Conservation (phyloP, 2,797 vertebrate species). For the Cyprinella venusta region DNA sequence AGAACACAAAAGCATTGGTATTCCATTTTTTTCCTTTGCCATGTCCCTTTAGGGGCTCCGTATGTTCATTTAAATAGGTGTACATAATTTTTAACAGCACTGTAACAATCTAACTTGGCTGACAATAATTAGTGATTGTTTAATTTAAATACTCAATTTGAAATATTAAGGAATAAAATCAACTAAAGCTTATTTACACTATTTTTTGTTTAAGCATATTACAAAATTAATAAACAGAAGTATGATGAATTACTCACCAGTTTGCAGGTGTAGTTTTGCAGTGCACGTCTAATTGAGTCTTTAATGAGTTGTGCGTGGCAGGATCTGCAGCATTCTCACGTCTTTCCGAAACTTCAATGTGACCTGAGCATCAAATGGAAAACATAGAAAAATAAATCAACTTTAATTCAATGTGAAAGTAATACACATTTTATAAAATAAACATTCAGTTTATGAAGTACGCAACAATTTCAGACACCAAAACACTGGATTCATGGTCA, state of each 20-base stretch:
- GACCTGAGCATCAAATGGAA: neutral
- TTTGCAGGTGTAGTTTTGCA: conserved; percentile 14
- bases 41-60: too few species aligned
- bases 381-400: neutral
- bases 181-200: neutral
- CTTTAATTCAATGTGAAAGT: neutral
- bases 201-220: neutral
- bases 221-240: neutral
- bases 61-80: neutral
- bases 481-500: neutral
- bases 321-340: conserved; percentile 7
- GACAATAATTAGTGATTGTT: neutral
- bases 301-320: conserved; percentile 6
- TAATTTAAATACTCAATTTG: neutral
- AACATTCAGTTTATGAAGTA: neutral
- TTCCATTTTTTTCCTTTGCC: too few species aligned
- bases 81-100: neutral
- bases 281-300: conserved; percentile 24
- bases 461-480: neutral
- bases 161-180: neutral
- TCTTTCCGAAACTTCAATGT: conserved; percentile 10
- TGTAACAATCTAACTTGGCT: neutral
- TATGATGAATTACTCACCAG: conserved; percentile 23
- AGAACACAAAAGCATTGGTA: too few species aligned
- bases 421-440: neutral